Base-by-base conservation (phyloP, 1,140 invertebrate genomes). In the Diabrotica undecimpunctata region DNA sequence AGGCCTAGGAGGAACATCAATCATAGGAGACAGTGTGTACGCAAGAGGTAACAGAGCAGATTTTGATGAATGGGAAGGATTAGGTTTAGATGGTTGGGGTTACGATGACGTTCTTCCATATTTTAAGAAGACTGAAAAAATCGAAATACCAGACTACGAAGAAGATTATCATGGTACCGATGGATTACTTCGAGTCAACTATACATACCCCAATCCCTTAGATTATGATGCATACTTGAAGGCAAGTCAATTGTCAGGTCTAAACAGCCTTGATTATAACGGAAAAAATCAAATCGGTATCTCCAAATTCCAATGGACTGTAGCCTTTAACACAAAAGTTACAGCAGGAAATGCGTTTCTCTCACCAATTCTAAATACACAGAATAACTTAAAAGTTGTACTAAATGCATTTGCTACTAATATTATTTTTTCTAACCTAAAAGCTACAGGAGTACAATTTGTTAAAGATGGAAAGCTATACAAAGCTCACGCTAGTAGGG, bases 1-100 rank as follows among this genome's bases (percentile, higher is more conserved):
- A 71, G 72, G 73, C 0, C 60, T 83, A 60, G 87, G 87, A 11
- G 87, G 87, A 11, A 82, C 81, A 9, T 83, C 82, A n/a, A 80
- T 81, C 6, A 78, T 87, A 6, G 87, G 88, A 73, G 83, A 81
- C 25, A 87, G 91, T 86, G 83, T 86, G 8, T 87, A 87, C 72
- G 80, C 83, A 3, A 84, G 88, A 67, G 83, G 87, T 0, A 77
- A 88, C 76, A 80, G 80, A 38, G 69, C 66, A 12, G 86, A 88
- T 73, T 92, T 88, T 74, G 83, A 91, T 72, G 68, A 80, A 4
- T 91, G 90, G 90, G 80, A 79, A 51, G 60, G 75, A 5, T 88
- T 88, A 12, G 61, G 68, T 8, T 88, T 88, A 38, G 66, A 74
- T 0, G 85, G 84, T 4, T 90, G 89, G 89, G 83, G 84, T 7